Evolutionary conservation across 1,140 invertebrate genomes (phyloP).

Genomic region (Lethrus apterus): DNA sequence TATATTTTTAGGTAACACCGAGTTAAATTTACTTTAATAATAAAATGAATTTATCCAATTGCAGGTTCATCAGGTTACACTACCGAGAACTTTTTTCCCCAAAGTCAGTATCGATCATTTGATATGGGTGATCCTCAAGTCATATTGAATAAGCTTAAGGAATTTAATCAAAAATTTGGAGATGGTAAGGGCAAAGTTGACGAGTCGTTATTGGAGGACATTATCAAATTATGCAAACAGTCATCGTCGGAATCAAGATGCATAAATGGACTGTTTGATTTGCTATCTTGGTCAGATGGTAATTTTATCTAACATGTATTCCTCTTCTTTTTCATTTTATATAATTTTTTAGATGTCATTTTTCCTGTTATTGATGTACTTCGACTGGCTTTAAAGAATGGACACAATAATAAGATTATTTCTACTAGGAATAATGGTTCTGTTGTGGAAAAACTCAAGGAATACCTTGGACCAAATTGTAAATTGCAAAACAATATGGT

Average conservation of each 20-base stretch:
- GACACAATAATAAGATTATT: conserved; percentile 52
- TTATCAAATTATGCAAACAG: conserved; percentile 53
- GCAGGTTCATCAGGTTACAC: conserved; percentile 26
- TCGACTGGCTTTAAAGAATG: conserved; percentile 64
- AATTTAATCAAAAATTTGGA: conserved; percentile 62
- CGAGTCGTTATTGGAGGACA: conserved; percentile 47
- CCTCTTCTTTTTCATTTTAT: not conserved
- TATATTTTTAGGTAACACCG: not conserved
- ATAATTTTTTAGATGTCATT: conserved; percentile 57
- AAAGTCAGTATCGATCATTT: conserved; percentile 41
- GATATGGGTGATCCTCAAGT: conserved; percentile 42
- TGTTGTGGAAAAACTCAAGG: conserved; percentile 39
- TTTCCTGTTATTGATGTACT: conserved; percentile 84
- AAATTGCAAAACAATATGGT: conserved; percentile 61
- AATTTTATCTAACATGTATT: conserved; percentile 14
- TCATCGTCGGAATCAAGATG: conserved; percentile 41
- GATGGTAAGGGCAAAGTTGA: conserved; percentile 45
- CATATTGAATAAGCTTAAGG: conserved; percentile 58
- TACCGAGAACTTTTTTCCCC: conserved; percentile 40
- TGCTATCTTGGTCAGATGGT: conserved; percentile 73
- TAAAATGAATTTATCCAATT: too few species aligned
- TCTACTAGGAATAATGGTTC: conserved; percentile 45
- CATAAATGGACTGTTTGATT: conserved; percentile 54
- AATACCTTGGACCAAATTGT: conserved; percentile 36
- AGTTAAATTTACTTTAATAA: too few species aligned